Conservation (phyloP, 2,888 invertebrate species). For the Entomobrya multifasciata region DNA sequence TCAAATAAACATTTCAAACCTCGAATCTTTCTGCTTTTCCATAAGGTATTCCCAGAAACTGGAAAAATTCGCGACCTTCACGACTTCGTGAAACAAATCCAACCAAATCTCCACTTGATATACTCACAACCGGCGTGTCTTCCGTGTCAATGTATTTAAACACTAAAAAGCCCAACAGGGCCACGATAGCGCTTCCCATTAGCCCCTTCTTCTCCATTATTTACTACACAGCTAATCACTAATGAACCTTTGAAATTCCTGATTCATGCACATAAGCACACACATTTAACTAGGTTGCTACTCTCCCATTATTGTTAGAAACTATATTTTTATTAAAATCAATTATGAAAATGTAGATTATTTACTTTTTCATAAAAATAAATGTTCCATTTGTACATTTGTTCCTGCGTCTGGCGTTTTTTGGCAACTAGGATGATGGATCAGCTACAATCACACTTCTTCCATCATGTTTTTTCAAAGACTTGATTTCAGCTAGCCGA, state of each 20-base stretch:
- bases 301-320: no score
- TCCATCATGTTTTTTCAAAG: no score
- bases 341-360: no score
- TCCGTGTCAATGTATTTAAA: conserved; percentile 24
- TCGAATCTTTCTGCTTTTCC: conserved; percentile 55
- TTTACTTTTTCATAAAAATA: no score
- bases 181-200: conserved; percentile 16
- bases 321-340: no score
- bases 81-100: conserved; percentile 60
- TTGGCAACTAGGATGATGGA: no score
- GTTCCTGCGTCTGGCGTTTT: no score
- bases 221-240: not conserved
- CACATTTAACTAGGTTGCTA: no score
- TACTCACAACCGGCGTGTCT: conserved; percentile 53
- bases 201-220: not conserved
- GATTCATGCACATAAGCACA: no score
- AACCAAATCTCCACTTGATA: conserved; percentile 49
- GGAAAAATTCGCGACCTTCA: conserved; percentile 58
- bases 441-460: no score
- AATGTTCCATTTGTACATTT: no score
- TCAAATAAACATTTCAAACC: conserved; percentile 26
- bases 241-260: not conserved
- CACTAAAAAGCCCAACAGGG: conserved; percentile 9
- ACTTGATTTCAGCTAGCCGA: no score
- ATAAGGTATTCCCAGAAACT: conserved; percentile 66